A percentile compares a stretch with the other conserved stretches of the same genome.
These are phyloP conservation scores for Drosophila meridiana DNA, from an alignment of 2,888 invertebrate genomes.

Conservation along the genomic window DNA sequence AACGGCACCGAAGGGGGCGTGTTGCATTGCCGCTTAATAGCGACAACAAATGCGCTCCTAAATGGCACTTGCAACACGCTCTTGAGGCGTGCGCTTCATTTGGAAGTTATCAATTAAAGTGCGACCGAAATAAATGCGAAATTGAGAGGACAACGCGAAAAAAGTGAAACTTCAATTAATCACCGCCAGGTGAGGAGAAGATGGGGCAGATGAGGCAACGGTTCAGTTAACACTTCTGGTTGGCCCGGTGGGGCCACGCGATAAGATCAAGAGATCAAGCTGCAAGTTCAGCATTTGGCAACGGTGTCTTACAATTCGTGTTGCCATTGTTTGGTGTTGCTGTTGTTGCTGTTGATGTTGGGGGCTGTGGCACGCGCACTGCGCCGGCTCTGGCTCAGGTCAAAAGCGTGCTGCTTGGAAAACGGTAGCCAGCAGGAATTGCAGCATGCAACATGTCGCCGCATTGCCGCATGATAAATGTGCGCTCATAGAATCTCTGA, in stretches of 20 bases:
- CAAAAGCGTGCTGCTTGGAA: constrained; percentile 73
- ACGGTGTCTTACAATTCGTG: constrained; percentile 55
- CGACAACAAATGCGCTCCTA: constrained; percentile 64
- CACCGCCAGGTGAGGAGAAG: constrained; percentile 6
- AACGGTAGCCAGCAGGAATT: constrained; percentile 63
- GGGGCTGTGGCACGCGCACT: constrained; percentile 65
- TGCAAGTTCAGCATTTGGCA: constrained; percentile 61
- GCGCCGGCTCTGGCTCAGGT: constrained; percentile 59
- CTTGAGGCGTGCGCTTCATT: constrained; percentile 49
- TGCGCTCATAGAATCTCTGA: constrained; percentile 36
- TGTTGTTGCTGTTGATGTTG: constrained; percentile 15
- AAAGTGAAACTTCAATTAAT: constrained; percentile 74
- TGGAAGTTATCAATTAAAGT: constrained; percentile 52
- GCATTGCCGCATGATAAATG: constrained; percentile 65
- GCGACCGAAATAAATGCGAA: constrained; percentile 54
- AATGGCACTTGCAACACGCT: constrained; percentile 70
- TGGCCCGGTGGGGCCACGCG: constrained; percentile 35
- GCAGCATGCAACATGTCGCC: constrained; percentile 32
- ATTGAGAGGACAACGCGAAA: constrained; percentile 14
- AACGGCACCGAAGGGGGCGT: constrained; percentile 50
- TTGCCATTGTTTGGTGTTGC: constrained; percentile 59
- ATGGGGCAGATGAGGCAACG: not conserved
- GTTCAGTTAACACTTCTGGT: constrained; percentile 67
- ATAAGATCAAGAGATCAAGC: constrained; percentile 73
- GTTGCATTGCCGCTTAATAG: constrained; percentile 51